Evolutionary conservation across 1,140 invertebrate genomes (phyloP), one percentile per base, ranked within the genome.

Genomic region (Drosophila bipectinata): DNA sequence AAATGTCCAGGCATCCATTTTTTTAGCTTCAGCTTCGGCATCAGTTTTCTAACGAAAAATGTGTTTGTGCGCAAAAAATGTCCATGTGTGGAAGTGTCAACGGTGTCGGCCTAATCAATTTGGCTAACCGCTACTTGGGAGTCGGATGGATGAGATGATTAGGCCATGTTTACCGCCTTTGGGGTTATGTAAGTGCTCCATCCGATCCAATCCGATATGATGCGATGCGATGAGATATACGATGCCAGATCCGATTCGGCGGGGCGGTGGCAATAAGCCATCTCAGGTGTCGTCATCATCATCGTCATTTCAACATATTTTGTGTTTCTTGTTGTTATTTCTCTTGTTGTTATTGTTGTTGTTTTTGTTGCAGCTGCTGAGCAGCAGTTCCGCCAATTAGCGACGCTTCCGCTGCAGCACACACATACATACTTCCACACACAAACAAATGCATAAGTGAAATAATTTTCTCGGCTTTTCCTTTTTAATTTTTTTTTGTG

Each of bases 371-470:
- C 34, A 53, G 66, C 30, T 55, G 72, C 51, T 74, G 73, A 56
- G 61, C 21, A 54, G 71, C 82, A 87, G 82, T 87, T 87, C 82
- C 82, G 82, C 82, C 78, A 87, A 87, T 87, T 87, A 87, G 82
- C 78, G 75, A 60, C 47, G 82, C 82, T 87, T 87, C 82, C 82
- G 82, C 82, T 82, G 82, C 81, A 49, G 55, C 67, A 59, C 30
- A 61, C 59, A 58, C 76, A 53, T 34, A 14, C 47, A 14, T 14
- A 52, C 21, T 21, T 21, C 21, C 21, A 3, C 15, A 54, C 49
- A 8, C 8, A 32, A 32, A 10, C 32, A 9, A 32, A 66, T n/a
- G 28, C 7, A 60, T 54, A 63, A 69, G 63, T 48, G 44, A 68
- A 69, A 69, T 69, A 47, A 61, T 81, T 87, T 82, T 82, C 67